Conservation (phyloP, 2,113 vertebrate genomes). For the Phalacrocorax carbo region DNA sequence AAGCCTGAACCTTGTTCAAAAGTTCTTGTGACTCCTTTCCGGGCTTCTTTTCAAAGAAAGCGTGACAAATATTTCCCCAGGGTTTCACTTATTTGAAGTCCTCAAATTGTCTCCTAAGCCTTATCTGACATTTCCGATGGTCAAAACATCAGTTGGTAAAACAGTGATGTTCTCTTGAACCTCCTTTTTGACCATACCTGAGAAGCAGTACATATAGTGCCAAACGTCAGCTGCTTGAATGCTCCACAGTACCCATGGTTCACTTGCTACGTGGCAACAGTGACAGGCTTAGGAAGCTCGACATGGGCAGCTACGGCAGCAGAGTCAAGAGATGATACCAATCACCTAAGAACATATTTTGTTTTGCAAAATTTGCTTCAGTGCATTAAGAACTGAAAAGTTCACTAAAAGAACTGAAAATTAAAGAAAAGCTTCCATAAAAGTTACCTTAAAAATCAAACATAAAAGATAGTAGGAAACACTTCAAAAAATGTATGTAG, state of each 20-base stretch:
- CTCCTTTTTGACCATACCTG: neutral
- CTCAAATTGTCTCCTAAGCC: neutral
- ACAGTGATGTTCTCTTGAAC: neutral
- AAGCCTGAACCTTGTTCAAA: neutral
- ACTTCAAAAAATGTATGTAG: neutral
- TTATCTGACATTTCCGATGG: neutral
- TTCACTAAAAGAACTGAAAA: neutral
- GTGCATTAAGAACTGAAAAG: neutral
- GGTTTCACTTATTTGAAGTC: neutral
- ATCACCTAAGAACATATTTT: neutral
- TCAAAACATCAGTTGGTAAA: neutral
- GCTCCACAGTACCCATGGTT: accelerated
- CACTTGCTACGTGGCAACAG: neutral
- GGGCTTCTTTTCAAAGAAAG: neutral
- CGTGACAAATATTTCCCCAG: neutral
- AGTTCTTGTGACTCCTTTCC: neutral
- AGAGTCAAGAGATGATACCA: neutral
- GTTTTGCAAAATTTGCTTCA: neutral
- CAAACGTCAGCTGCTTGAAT: neutral
- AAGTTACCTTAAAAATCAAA: neutral
- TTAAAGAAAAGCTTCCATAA: neutral
- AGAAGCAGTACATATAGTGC: neutral
- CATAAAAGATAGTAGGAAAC: neutral
- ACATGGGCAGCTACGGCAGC: neutral
- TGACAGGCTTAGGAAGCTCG: neutral